Base-by-base conservation (phyloP, 2,797 vertebrate species). In the Rachycentron canadum region DNA sequence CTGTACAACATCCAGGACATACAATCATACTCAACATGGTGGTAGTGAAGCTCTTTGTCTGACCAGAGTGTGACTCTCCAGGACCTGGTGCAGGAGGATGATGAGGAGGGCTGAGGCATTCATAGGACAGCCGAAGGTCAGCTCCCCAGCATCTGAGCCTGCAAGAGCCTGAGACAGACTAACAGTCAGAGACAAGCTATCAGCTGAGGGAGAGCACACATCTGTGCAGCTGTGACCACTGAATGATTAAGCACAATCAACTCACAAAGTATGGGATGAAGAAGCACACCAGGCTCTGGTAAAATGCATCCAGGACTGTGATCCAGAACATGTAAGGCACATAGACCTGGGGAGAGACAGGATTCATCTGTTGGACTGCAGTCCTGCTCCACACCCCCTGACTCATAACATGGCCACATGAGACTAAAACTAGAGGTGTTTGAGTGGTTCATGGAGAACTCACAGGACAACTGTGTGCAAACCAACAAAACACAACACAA, bases 201-300 rank as follows among this genome's bases (percentile, higher is more conserved):
- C 41, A 32, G 28, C 7, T 8, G 7, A 3, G n/a, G n/a, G n/a
- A 13, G 38, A 45, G 21, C 34, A 23, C 38, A 63, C 16, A 11
- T 63, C 9, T 1, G 7, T 17, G 34, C 41, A 36, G 14, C 23
- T 32, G 32, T 32, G 32, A 32, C 32, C 32, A 32, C 16, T 49
- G 7, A 57, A 43, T 26, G 26, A 36, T 47, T 0, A 23, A 38
- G 60, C 9, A 8, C 1, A 1, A 26, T 32, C 34, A 36, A 97
- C 98, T 99, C 91, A 99, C 98, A 76, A 94, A 96, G 69, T 97
- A 99, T 89, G 97, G 97, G 84, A 99, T 88, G 30, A 98, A 97
- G 92, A 99, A 99, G 90, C 98, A 98, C 78, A 96, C 36, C 0
- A 98, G 86, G 79, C 98, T 99, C 91, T 99, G 98, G 88, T 99